A percentile compares a stretch with the other conserved stretches of the same genome.
Evolutionary conservation across 2,797 vertebrate species (phyloP).

Genomic region (Lacerta bilineata): DNA sequence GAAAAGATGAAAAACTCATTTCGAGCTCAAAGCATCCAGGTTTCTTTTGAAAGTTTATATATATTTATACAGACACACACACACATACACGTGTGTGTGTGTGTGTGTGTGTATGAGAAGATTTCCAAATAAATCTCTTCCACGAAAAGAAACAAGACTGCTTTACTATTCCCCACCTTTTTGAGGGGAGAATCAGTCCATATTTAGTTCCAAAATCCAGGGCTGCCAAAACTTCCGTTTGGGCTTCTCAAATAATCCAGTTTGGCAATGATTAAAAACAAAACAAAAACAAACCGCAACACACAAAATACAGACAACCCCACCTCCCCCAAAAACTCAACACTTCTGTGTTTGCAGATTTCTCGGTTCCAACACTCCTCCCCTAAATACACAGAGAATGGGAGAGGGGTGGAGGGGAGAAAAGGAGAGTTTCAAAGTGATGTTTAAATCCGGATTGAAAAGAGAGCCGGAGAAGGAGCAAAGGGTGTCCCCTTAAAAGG

Average conservation of each 20-base stretch:
- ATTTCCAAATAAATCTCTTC: not conserved
- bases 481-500: not conserved
- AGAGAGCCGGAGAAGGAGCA: not conserved
- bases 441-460: not conserved
- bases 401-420: not conserved
- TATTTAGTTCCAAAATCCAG: not conserved
- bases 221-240: slow-evolving; percentile 28
- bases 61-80: not conserved
- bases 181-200: not conserved
- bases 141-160: not conserved
- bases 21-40: not conserved
- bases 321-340: slow-evolving; percentile 3
- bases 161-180: not conserved
- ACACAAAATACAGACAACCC: not conserved
- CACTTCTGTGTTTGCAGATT: not conserved
- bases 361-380: not conserved
- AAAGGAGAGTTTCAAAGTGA: not conserved
- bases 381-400: too few species aligned
- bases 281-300: not conserved
- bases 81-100: too few species aligned
- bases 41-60: not conserved
- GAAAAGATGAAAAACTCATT: slow-evolving; percentile 18
- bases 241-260: slow-evolving; percentile 42
- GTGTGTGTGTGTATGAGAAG: too few species aligned
- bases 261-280: not conserved